Percentiles rank a stretch among this genome's conserved stretches.
Conservation (phyloP, 2,113 vertebrate species). For the Elanus axillaris region DNA sequence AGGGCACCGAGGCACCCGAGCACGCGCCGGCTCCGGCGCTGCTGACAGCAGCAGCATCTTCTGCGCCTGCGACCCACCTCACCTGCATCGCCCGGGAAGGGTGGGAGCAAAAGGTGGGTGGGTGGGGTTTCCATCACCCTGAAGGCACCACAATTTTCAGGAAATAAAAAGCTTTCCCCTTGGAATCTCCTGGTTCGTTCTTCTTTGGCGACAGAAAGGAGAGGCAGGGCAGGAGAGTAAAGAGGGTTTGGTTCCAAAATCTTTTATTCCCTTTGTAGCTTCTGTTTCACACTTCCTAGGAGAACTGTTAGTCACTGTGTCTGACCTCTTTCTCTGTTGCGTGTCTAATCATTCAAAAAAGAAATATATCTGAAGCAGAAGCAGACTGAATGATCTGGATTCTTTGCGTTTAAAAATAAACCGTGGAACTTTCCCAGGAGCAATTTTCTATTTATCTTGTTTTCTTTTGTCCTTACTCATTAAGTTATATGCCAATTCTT, state of each 20-base stretch:
- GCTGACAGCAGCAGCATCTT: background rate
- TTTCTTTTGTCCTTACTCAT: slow-evolving; percentile 33
- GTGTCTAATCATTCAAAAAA: background rate
- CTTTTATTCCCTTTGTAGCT: background rate
- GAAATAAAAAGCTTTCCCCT: background rate
- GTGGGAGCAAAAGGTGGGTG: background rate
- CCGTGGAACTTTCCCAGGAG: slow-evolving; percentile 6
- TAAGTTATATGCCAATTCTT: slow-evolving; percentile 23
- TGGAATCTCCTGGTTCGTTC: background rate
- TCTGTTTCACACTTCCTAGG: background rate
- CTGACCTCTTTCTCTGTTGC: background rate
- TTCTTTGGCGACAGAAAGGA: background rate
- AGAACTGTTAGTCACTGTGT: background rate
- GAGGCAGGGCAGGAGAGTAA: background rate
- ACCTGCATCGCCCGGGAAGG: background rate
- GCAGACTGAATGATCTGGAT: background rate
- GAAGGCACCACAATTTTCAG: background rate
- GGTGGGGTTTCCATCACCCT: background rate
- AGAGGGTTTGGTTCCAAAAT: background rate
- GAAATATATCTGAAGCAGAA: background rate
- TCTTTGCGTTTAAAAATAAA: background rate
- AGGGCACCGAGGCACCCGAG: accelerated
- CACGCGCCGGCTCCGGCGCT: background rate
- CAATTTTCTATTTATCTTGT: slow-evolving; percentile 28
- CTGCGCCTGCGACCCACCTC: background rate